These are phyloP conservation scores for Sylvicapra grimmia DNA, from an alignment of 2,113 vertebrate species.

Conservation along the genomic window DNA sequence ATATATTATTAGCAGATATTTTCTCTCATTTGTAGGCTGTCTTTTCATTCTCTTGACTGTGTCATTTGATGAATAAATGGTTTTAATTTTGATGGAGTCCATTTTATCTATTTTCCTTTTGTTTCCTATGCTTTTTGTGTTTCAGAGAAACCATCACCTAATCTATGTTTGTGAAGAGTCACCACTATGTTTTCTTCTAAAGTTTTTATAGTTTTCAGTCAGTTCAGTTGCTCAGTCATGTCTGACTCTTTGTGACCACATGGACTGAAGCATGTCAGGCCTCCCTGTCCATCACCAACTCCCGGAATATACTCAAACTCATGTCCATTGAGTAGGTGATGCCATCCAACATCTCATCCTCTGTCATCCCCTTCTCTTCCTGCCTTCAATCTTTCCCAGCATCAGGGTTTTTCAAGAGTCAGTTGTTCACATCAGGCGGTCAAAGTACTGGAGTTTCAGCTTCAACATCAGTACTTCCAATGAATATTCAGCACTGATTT, in stretches of 20 bases:
- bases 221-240: rapidly evolving
- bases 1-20: background rate
- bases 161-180: background rate
- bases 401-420: no score
- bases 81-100: background rate
- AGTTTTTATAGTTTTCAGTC: background rate
- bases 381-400: background rate
- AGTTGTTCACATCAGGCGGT: no score
- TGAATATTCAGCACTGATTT: no score
- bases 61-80: background rate
- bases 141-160: background rate
- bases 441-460: no score
- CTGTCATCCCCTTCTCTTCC: background rate
- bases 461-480: no score
- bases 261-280: background rate
- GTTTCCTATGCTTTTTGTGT: background rate
- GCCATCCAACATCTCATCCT: background rate
- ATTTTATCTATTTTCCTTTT: background rate
- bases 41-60: background rate
- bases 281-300: background rate
- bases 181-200: background rate
- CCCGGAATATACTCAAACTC: background rate
- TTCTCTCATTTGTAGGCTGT: background rate
- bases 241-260: background rate
- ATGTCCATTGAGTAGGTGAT: background rate